Conservation (phyloP, 2,888 invertebrate genomes). For the Andrena bicolor region DNA sequence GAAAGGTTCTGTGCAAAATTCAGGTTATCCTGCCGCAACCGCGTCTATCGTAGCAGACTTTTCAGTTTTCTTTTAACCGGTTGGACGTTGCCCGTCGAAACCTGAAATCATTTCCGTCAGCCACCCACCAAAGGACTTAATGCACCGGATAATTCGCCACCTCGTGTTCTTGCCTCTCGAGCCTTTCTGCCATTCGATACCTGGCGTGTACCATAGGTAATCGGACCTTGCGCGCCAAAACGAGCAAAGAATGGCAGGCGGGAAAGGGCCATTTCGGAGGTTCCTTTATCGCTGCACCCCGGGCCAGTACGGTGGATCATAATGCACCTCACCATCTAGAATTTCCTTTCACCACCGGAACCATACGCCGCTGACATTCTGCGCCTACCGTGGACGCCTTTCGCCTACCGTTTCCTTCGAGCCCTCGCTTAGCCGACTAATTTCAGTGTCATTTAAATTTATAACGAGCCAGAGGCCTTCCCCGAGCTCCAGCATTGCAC, state of each 20-base stretch:
- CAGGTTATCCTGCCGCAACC: background rate
- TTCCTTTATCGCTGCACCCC: conserved; percentile 22
- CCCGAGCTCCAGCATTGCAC: background rate
- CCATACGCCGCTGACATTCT: background rate
- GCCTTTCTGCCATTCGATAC: conserved; percentile 69
- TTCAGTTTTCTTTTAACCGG: background rate
- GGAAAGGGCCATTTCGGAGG: conserved; percentile 3
- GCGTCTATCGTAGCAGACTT: background rate
- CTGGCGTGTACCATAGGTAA: conserved; percentile 69
- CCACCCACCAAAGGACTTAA: conserved; percentile 37
- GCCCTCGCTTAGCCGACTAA: background rate
- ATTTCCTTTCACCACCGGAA: conserved; percentile 16
- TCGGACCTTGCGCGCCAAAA: conserved; percentile 65
- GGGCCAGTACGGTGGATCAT: background rate
- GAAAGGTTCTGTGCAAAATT: background rate
- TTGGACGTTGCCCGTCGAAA: background rate
- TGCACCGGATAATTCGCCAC: conserved; percentile 59
- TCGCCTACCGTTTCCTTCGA: background rate
- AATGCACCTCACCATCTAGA: conserved; percentile 29
- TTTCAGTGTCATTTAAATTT: conserved; percentile 11
- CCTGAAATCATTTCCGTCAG: conserved; percentile 19
- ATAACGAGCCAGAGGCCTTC: background rate
- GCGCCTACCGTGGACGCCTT: background rate
- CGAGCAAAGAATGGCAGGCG: conserved; percentile 3
- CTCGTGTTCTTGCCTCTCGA: conserved; percentile 59